phyloP scores from a whole-genome alignment of 2,113 vertebrate species.

The Monopterus albus region DNA sequence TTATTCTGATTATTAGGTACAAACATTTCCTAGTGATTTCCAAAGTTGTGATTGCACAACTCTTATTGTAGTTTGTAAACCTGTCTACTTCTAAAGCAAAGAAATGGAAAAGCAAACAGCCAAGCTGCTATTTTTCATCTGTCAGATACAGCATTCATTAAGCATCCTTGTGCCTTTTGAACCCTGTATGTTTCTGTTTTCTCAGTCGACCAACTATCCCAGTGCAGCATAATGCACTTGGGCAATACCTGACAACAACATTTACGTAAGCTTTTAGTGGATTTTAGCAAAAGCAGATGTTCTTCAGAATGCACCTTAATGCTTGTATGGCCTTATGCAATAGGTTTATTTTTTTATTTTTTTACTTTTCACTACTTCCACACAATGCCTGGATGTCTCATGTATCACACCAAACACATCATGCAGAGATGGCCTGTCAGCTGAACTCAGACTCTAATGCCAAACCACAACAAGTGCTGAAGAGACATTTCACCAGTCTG shows the following conservation, averaged over 20 bases:
- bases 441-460: conserved; percentile 57
- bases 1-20: background rate
- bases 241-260: conserved; percentile 6
- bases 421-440: conserved; percentile 39
- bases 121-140: background rate
- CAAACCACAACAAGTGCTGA: conserved; percentile 39
- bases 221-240: background rate
- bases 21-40: background rate
- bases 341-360: too few species aligned
- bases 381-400: conserved; percentile 53
- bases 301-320: conserved; percentile 9
- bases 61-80: too few species aligned
- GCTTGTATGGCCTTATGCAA: conserved; percentile 45
- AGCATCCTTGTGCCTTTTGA: background rate
- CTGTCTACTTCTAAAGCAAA: background rate
- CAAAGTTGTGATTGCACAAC: conserved; percentile 1
- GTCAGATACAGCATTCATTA: background rate
- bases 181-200: conserved; percentile 3
- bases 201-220: background rate
- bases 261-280: too few species aligned
- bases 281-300: conserved; percentile 54
- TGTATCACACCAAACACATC: conserved; percentile 43
- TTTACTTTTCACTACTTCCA: conserved; percentile 46
- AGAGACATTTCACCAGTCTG: conserved; percentile 61
- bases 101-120: background rate